Base-by-base conservation (phyloP, 2,797 vertebrate species). In the Bradypodion ventrale region DNA sequence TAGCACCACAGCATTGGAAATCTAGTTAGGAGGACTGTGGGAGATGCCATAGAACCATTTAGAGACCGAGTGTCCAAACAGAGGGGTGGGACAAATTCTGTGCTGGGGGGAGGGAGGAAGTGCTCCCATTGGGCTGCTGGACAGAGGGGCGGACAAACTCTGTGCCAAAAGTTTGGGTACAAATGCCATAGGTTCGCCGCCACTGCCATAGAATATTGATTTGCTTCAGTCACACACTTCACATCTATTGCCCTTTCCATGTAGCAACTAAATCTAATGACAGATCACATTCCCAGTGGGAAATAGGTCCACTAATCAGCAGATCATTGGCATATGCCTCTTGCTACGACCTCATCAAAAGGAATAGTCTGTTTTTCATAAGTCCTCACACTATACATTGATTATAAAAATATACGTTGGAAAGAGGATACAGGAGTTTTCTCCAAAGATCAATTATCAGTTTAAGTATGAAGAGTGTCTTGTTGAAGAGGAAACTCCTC, bases 401-500 rank as follows among this genome's bases (percentile, higher is more conserved):
- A 69, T 8, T 46, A 69, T 5, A 32, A 62, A 32, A 78, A 84
- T 10, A 60, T 8, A 70, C 32, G 25, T 25, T 70, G 10, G 7
- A 44, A 69, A 83, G 19, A 72, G 44, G 7, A 74, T 32, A 44
- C 25, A 65, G 56, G 9, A 52, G 3, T 21, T 46, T 60, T 29
- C 42, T 59, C 27, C 21, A 83, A 60, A 77, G 2, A 76, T 85
- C 44, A 49, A 73, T 56, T 52, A 85, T 49, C 65, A 25, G 8
- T 42, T 52, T 60, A 42, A 60, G 35, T 25, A 29, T n/a, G 8
- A 72, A 72, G 10, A 32, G 32, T 35, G 56, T 46, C 69, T 73
- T 78, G 69, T 29, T 46, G 82, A 29, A 52, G 37, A 42, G 37
- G 40, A 92, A 82, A 82, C 80, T 35, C 13, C 32, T 80, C 7